Conservation (phyloP, 2,113 vertebrate species). For the Corythaeola cristata region DNA sequence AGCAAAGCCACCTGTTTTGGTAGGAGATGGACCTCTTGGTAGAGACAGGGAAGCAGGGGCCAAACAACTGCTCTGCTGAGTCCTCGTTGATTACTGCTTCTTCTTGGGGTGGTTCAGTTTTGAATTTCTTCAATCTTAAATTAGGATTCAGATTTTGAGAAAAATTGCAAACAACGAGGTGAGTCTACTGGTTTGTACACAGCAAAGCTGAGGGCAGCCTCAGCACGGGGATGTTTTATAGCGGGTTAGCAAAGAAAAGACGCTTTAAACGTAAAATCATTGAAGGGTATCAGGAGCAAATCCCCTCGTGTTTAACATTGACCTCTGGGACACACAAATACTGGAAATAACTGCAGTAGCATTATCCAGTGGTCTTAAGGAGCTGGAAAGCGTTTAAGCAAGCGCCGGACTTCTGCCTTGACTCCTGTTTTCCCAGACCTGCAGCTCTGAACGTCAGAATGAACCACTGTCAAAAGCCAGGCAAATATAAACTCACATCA, state of each 20-base stretch:
- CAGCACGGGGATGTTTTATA: rapidly evolving
- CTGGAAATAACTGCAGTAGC: background rate
- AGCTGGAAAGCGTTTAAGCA: background rate
- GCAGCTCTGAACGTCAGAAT: rapidly evolving
- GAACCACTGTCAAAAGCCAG: background rate
- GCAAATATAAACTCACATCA: background rate
- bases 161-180: background rate
- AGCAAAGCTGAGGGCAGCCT: background rate
- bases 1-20: background rate
- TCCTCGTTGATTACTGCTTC: background rate
- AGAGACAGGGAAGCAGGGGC: background rate
- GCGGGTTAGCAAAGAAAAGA: background rate
- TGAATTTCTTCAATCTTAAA: background rate
- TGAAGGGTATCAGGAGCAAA: background rate
- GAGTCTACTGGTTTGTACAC: background rate
- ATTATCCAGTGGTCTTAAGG: background rate
- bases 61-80: background rate
- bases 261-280: background rate
- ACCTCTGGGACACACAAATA: background rate
- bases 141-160: background rate
- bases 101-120: background rate
- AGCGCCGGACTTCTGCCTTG: background rate
- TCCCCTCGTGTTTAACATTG: background rate
- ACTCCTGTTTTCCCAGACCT: background rate
- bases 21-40: background rate